Conservation (phyloP, 2,797 vertebrate genomes). For the Merluccius polli region DNA sequence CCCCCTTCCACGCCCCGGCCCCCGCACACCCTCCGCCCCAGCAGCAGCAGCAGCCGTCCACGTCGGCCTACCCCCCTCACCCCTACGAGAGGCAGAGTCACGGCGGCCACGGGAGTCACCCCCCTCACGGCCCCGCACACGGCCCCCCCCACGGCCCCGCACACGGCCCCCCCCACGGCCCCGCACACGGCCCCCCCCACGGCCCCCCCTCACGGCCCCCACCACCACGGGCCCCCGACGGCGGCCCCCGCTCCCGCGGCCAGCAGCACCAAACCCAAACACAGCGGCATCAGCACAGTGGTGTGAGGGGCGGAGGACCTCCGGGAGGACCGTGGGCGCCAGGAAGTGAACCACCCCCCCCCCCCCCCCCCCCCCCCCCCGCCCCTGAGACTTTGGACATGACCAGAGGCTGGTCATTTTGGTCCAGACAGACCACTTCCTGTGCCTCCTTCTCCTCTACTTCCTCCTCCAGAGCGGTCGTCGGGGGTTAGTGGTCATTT, state of each 20-base stretch:
- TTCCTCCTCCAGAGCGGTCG: not conserved
- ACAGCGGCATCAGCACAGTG: slow-evolving; percentile 96
- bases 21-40: slow-evolving; percentile 34
- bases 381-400: not conserved
- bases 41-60: slow-evolving; percentile 21
- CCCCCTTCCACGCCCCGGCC: slow-evolving; percentile 48
- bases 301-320: slow-evolving; percentile 72
- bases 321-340: slow-evolving; percentile 15
- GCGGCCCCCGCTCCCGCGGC: slow-evolving; percentile 54
- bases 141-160: slow-evolving; percentile 57
- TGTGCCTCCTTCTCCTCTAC: not conserved
- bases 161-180: slow-evolving; percentile 66
- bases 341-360: not conserved
- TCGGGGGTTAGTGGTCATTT: not conserved
- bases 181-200: slow-evolving; percentile 66
- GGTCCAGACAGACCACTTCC: not conserved
- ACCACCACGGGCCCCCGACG: slow-evolving; percentile 69
- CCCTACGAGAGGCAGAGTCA: slow-evolving; percentile 76
- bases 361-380: not conserved
- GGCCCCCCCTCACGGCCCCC: slow-evolving; percentile 37
- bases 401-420: too few relatives aligned
- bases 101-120: slow-evolving; percentile 58
- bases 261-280: slow-evolving; percentile 87
- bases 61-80: slow-evolving; percentile 62
- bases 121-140: slow-evolving; percentile 70